phyloP scores from a whole-genome alignment of 2,113 vertebrate species.

The human (Homo sapiens) region GRCh38 chr6:66978501-66979000 shows the following conservation, averaged over 20 bases:
- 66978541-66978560: not conserved
- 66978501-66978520: not conserved
- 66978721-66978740: not conserved
- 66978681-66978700: not conserved
- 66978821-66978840: not conserved
- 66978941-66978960: not conserved
- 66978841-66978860: not conserved
- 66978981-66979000: not conserved
- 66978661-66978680: not conserved
- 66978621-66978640: not conserved
- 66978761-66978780: not conserved
- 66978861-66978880: not conserved
- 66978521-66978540: rapidly evolving
- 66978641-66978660: not conserved
- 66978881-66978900: not conserved
- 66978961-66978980: rapidly evolving
- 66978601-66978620: not conserved
- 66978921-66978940: not conserved
- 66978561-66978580: not conserved
- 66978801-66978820: not conserved
- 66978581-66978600: not conserved
- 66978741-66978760: not conserved
- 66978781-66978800: not conserved
- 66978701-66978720: not conserved
- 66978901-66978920: not conserved